Base-by-base conservation (phyloP, 2,888 invertebrate species). In the Eledone cirrhosa region DNA sequence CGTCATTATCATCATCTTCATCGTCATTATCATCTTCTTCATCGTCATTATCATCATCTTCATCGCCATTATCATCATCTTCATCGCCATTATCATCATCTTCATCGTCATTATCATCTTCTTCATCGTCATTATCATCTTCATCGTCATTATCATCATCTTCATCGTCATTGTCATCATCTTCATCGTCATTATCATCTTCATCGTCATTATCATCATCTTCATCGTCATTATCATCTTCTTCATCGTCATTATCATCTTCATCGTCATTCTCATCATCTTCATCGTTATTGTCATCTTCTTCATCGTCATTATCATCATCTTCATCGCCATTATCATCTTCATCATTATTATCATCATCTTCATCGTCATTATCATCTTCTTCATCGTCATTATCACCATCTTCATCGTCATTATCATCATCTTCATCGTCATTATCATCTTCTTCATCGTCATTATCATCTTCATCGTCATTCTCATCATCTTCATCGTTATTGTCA, bases 51-150 rank as follows among this genome's bases (percentile, higher is more conserved):
- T n/a, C n/a, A n/a, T n/a, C n/a, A n/a, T n/a, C n/a, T n/a, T n/a
- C n/a, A n/a, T n/a, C n/a, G n/a, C n/a, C n/a, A n/a, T n/a, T n/a
- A n/a, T n/a, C n/a, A n/a, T n/a, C n/a, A n/a, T n/a, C n/a, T n/a
- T n/a, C n/a, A n/a, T n/a, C n/a, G n/a, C n/a, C n/a, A n/a, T n/a
- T n/a, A n/a, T n/a, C n/a, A n/a, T n/a, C n/a, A n/a, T n/a, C n/a
- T n/a, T n/a, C n/a, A 92, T 77, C 92, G 89, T 91, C 14, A 16
- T 59, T 59, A 59, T n/a, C n/a, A n/a, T n/a, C n/a, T 16, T n/a
- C n/a, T 16, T 16, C n/a, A 59, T 59, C 19, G 59, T 59, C n/a
- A 19, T 59, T 59, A n/a, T n/a, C 59, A n/a, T 59, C 59, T 16
- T 19, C n/a, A 19, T 59, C n/a, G 59, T 59, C n/a, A 59, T 59